Percentiles rank a stretch among this genome's conserved stretches.
phyloP scores from a whole-genome alignment of 35 echinoderm and acorn worm species.

The Amphiura filiformis region DNA sequence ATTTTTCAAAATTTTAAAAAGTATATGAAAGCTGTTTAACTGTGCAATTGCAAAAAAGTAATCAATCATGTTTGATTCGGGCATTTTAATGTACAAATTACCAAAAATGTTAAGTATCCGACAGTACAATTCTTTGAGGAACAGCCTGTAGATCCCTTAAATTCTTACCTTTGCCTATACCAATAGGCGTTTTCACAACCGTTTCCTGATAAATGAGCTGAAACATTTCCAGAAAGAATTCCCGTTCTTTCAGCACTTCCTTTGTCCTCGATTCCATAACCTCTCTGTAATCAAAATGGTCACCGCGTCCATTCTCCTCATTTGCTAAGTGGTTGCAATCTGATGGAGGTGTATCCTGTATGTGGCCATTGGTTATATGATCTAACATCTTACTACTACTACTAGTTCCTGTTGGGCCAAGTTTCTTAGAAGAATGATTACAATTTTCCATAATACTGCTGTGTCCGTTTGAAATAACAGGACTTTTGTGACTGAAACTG shows the following conservation, averaged over 20 bases:
- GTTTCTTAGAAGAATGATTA: background rate
- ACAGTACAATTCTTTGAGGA: too few species aligned
- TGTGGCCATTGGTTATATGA: background rate
- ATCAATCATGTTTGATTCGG: too few species aligned
- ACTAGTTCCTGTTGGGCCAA: background rate
- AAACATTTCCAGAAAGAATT: conserved; percentile 44
- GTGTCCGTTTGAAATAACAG: too few species aligned
- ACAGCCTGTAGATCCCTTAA: too few species aligned
- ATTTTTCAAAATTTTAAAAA: too few species aligned
- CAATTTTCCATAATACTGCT: too few species aligned
- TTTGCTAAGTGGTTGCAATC: background rate
- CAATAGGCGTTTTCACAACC: conserved; percentile 26
- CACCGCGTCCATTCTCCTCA: background rate
- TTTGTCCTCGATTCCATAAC: background rate
- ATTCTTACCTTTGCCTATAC: conserved; percentile 47
- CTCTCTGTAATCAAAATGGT: background rate
- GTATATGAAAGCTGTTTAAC: too few species aligned
- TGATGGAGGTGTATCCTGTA: background rate
- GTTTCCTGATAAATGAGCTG: conserved; percentile 31
- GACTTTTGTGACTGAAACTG: too few species aligned
- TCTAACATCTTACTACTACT: background rate
- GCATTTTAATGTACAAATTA: too few species aligned
- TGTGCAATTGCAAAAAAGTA: too few species aligned
- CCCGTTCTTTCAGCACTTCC: background rate
- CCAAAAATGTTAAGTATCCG: too few species aligned